phyloP scores from a whole-genome alignment of 2,888 invertebrate genomes.

The Beris chalybata region DNA sequence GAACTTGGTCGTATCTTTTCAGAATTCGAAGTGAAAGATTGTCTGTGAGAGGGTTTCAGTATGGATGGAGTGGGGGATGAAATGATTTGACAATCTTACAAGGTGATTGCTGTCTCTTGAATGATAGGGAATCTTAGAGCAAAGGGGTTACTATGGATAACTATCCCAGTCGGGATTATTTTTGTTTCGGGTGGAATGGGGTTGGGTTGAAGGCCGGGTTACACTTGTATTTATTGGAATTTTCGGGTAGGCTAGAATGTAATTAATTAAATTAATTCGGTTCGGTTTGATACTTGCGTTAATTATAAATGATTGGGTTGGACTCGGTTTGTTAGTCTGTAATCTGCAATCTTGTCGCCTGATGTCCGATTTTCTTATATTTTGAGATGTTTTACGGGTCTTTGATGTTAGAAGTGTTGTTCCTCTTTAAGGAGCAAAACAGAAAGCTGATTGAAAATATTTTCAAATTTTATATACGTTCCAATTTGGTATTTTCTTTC shows the following conservation, averaged over 20 bases:
- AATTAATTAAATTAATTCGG: constrained; percentile 58
- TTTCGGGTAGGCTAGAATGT: constrained; percentile 41
- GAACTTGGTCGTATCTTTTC: constrained; percentile 19
- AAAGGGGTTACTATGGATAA: constrained; percentile 12
- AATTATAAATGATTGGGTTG: constrained; percentile 28
- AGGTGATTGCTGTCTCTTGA: constrained; percentile 23
- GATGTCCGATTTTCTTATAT: too few species aligned
- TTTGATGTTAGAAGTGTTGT: too few species aligned
- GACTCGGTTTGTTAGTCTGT: constrained; percentile 1
- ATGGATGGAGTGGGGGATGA: neutral
- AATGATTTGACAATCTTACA: constrained; percentile 14
- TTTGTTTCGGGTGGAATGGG: neutral
- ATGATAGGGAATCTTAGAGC: constrained; percentile 21
- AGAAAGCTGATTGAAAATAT: too few species aligned
- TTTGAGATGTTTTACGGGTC: too few species aligned
- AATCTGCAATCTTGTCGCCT: too few species aligned
- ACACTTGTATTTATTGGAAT: constrained; percentile 12
- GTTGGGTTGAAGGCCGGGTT: neutral
- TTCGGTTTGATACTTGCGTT: constrained; percentile 48
- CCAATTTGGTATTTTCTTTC: too few species aligned
- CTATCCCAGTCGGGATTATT: neutral
- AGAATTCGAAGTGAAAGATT: neutral
- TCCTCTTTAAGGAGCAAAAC: too few species aligned
- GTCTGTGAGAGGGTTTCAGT: neutral
- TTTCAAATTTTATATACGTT: too few species aligned